Conservation (phyloP, 2,797 vertebrate species). For the Hoplostethus atlanticus region DNA sequence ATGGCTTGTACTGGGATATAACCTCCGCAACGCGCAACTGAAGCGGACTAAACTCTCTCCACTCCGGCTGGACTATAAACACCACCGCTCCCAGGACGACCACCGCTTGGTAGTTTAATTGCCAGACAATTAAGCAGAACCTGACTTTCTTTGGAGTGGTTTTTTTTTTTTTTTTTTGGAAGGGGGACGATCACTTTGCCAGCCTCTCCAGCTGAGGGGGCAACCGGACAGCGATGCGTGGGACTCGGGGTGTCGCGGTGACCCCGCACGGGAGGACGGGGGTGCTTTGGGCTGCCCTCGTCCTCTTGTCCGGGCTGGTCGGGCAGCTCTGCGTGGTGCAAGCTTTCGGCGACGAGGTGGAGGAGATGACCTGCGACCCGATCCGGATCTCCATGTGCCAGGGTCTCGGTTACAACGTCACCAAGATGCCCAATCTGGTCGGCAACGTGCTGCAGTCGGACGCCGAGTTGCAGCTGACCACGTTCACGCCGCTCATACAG, state of each 20-base stretch:
- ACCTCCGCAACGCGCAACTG: neutral
- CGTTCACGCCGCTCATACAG: slow-evolving; percentile 97
- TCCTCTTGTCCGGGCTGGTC: slow-evolving; percentile 63
- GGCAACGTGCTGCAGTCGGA: slow-evolving; percentile 97
- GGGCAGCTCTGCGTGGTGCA: slow-evolving; percentile 60
- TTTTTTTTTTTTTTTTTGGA: neutral
- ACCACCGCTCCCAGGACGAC: slow-evolving; percentile 41
- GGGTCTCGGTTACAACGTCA: slow-evolving; percentile 98
- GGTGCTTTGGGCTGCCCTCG: slow-evolving; percentile 57
- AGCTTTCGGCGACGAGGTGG: slow-evolving; percentile 91
- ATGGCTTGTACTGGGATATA: slow-evolving; percentile 49
- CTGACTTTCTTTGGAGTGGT: neutral
- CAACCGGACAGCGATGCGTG: slow-evolving; percentile 41
- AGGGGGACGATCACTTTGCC: slow-evolving; percentile 12
- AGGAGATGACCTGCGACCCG: slow-evolving; percentile 96
- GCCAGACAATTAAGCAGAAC: neutral
- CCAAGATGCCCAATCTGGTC: slow-evolving; percentile 98
- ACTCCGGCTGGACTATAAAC: slow-evolving; percentile 46
- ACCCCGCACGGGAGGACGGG: slow-evolving; percentile 61
- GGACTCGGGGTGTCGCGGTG: slow-evolving; percentile 24
- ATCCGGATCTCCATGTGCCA: slow-evolving; percentile 99
- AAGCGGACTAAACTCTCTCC: slow-evolving; percentile 52
- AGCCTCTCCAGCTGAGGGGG: neutral
- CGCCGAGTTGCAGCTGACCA: slow-evolving; percentile 97
- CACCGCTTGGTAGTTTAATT: too few species aligned